These are phyloP conservation scores for Rhagoletis pomonella DNA, from an alignment of 1,140 invertebrate species.

Conservation along the genomic window DNA sequence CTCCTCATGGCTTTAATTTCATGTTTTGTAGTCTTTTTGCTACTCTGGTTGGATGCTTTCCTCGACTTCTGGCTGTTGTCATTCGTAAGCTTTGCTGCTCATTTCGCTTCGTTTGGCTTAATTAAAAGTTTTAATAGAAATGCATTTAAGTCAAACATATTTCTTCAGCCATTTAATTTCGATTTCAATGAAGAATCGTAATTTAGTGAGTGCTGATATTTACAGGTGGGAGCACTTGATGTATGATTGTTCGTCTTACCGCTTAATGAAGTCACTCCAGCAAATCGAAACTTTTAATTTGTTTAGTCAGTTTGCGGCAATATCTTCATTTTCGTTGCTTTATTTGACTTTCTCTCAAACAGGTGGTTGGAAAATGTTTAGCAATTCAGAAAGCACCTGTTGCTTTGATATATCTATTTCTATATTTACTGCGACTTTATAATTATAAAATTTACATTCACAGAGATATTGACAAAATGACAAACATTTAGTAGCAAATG, in stretches of 20 bases:
- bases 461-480: no score
- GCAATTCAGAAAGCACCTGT: not conserved
- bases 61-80: not conserved
- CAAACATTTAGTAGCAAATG: no score
- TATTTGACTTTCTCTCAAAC: not conserved
- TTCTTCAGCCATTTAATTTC: not conserved
- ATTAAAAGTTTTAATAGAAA: constrained; percentile 46
- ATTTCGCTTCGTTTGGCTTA: constrained; percentile 1
- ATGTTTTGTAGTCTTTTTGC: not conserved
- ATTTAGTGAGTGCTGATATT: not conserved
- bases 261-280: no score
- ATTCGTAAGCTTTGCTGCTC: not conserved
- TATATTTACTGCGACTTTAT: not conserved
- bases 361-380: not conserved
- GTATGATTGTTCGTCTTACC: no score
- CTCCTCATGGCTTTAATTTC: not conserved
- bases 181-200: not conserved
- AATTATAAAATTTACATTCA: no score
- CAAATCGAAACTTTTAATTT: constrained; percentile 17
- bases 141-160: not conserved
- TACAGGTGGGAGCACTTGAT: not conserved
- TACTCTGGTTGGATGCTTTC: not conserved
- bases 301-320: not conserved
- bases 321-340: constrained; percentile 5
- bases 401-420: not conserved